Evolutionary conservation across 2,797 vertebrate species (phyloP).

Genomic region (Remorina albescens): DNA sequence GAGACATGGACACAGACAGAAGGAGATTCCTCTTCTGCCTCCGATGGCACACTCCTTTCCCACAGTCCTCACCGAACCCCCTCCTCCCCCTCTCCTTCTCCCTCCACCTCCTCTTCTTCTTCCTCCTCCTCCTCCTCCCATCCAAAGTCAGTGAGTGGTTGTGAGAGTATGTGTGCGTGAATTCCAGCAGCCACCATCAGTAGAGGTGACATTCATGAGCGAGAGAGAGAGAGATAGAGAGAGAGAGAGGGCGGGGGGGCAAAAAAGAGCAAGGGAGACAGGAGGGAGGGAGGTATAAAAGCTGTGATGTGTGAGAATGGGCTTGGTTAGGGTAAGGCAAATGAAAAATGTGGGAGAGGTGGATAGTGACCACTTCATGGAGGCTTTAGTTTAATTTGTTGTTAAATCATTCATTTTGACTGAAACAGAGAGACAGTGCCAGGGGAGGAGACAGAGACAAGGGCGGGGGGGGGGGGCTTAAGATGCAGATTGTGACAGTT

Average conservation of each 20-base stretch:
- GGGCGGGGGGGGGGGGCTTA: slow-evolving; percentile 47
- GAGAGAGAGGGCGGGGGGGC: slow-evolving; percentile 12
- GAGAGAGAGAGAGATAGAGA: slow-evolving; percentile 61
- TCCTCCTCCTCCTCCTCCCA: slow-evolving; percentile 69
- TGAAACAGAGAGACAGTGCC: slow-evolving; percentile 48
- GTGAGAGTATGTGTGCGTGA: slow-evolving; percentile 77
- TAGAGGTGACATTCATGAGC: slow-evolving; percentile 89
- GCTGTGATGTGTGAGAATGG: slow-evolving; percentile 70
- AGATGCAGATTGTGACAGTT: slow-evolving; percentile 79
- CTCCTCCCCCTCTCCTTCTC: slow-evolving; percentile 51
- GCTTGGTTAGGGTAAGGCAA: slow-evolving; percentile 58
- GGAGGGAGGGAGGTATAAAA: slow-evolving; percentile 26
- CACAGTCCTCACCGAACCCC: slow-evolving; percentile 76
- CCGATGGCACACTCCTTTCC: slow-evolving; percentile 82
- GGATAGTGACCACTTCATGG: slow-evolving; percentile 64
- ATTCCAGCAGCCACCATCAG: slow-evolving; percentile 86
- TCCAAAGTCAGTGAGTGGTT: slow-evolving; percentile 83
- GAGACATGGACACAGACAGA: slow-evolving; percentile 79
- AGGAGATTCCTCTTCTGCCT: slow-evolving; percentile 84
- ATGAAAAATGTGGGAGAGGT: slow-evolving; percentile 58
- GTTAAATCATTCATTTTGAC: slow-evolving; percentile 59
- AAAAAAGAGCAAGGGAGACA: background rate
- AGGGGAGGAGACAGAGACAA: slow-evolving; percentile 27
- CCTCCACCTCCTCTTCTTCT: slow-evolving; percentile 41
- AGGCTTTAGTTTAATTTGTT: slow-evolving; percentile 60